Conservation (phyloP, 2,888 invertebrate species). For the Tribolium freemani region DNA sequence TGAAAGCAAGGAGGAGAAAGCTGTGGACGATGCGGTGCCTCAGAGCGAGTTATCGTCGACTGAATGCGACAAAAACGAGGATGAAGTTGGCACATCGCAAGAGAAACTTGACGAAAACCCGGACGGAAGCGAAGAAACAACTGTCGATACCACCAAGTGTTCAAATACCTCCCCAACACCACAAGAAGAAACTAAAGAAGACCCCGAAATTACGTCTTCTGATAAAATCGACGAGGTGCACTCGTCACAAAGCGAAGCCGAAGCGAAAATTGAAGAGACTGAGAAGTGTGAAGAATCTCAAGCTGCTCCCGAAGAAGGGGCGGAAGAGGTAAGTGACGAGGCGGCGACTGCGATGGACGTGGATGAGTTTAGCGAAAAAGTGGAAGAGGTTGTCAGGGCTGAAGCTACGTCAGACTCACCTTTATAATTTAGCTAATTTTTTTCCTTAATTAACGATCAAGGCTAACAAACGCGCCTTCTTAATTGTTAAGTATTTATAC, state of each 20-base stretch:
- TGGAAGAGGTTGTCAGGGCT: conserved; percentile 40
- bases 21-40: not conserved
- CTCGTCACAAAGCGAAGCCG: conserved; percentile 17
- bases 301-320: conserved; percentile 32
- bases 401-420: conserved; percentile 41
- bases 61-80: conserved; percentile 60
- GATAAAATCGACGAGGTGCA: conserved; percentile 52
- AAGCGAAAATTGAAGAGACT: conserved; percentile 18
- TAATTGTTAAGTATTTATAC: conserved; percentile 30
- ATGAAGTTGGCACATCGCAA: conserved; percentile 52
- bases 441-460: conserved; percentile 10
- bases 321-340: conserved; percentile 40
- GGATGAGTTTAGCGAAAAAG: conserved; percentile 44
- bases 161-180: conserved; percentile 54
- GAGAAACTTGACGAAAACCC: conserved; percentile 59
- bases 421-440: conserved; percentile 36
- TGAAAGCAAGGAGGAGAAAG: conserved; percentile 10
- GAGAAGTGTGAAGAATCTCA: conserved; percentile 41
- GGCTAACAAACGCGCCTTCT: conserved; percentile 15
- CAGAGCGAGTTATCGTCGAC: conserved; percentile 15
- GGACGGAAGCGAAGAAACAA: conserved; percentile 69
- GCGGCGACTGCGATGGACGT: conserved; percentile 53
- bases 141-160: conserved; percentile 65
- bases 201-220: conserved; percentile 69
- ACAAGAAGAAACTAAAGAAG: conserved; percentile 34